These are phyloP conservation scores for Takifugu rubripes DNA, from an alignment of 2,797 vertebrate species.

Conservation along the genomic window DNA sequence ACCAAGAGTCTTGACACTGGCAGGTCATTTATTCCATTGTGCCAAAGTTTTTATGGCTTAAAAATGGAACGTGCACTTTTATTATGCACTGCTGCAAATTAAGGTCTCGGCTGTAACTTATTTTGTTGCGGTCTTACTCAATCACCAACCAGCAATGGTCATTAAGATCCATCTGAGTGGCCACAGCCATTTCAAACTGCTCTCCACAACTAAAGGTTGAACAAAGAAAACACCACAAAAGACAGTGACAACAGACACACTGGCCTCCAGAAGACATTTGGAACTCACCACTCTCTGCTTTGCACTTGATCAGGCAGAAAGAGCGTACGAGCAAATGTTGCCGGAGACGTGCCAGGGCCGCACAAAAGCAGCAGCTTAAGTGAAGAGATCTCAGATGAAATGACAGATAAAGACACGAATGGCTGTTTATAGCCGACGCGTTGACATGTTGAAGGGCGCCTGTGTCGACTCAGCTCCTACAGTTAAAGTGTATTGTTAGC, in stretches of 20 bases:
- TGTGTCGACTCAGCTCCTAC: conserved; percentile 24
- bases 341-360: not conserved
- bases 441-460: conserved; percentile 26
- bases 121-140: no score
- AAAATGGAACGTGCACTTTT: no score
- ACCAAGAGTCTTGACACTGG: no score
- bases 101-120: no score
- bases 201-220: no score
- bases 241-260: conserved; percentile 33
- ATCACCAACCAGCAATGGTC: no score
- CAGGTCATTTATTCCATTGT: no score
- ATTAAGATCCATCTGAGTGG: no score
- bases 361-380: conserved; percentile 2
- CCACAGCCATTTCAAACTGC: no score
- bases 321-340: not conserved
- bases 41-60: no score
- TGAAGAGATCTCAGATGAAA: conserved; percentile 1
- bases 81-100: no score
- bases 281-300: conserved; percentile 22
- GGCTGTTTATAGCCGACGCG: conserved; percentile 14
- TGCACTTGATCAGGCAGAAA: conserved; percentile 2
- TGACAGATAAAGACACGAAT: conserved; percentile 3
- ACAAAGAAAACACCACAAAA: no score
- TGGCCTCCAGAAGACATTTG: conserved; percentile 43
- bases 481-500: conserved; percentile 5